Conservation (phyloP, 2,888 invertebrate species). For the Drosophila eohydei region DNA sequence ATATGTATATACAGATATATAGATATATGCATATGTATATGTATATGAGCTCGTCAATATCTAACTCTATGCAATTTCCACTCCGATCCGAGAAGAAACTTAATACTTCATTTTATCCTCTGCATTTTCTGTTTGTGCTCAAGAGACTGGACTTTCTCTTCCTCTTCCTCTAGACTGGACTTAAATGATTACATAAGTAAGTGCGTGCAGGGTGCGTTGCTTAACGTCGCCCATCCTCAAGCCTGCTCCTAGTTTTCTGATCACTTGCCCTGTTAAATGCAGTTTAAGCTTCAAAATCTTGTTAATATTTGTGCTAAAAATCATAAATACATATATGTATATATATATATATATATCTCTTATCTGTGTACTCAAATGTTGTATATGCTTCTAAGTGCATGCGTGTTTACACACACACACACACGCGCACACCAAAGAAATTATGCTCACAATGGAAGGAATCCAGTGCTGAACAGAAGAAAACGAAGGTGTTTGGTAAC, state of each 20-base stretch:
- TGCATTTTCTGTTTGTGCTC: constrained; percentile 44
- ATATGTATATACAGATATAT: not conserved
- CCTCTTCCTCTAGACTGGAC: constrained; percentile 11
- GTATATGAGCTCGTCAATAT: constrained; percentile 10
- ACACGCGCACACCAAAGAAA: constrained; percentile 9
- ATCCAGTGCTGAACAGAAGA: constrained; percentile 11
- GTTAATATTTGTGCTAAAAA: constrained; percentile 62
- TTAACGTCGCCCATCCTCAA: not conserved
- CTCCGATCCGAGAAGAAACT: constrained; percentile 16
- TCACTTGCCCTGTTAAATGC: constrained; percentile 59
- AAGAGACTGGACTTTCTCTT: constrained; percentile 13
- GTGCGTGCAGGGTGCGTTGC: constrained; percentile 30
- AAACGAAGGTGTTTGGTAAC: constrained; percentile 19
- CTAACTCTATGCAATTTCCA: constrained; percentile 11
- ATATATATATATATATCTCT: constrained; percentile 7
- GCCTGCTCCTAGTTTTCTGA: constrained; percentile 1
- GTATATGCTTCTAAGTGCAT: constrained; percentile 6
- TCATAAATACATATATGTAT: constrained; percentile 12
- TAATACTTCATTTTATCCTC: constrained; percentile 30
- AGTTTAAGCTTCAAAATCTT: constrained; percentile 56
- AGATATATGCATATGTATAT: not conserved
- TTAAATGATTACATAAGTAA: constrained; percentile 14
- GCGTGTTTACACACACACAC: constrained; percentile 1
- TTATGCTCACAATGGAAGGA: constrained; percentile 8
- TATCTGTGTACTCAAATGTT: not conserved